Conservation (phyloP, 2,888 invertebrate genomes). For the Meta bourneti region DNA sequence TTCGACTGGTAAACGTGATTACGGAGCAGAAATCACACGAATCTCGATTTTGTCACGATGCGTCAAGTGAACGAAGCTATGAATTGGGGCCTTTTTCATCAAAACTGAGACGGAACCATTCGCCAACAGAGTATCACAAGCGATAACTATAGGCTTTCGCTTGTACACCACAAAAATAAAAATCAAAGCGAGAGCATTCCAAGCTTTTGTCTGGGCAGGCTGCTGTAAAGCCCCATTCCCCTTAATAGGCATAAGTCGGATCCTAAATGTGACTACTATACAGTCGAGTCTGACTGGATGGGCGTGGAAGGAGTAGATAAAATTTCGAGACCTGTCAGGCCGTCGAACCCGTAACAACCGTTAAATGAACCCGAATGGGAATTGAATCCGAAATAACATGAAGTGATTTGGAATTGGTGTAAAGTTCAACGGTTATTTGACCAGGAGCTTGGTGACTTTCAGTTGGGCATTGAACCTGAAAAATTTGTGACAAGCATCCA, state of each 20-base stretch:
- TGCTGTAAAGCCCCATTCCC: slow-evolving; percentile 15
- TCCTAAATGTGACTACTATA: not conserved
- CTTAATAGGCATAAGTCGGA: not conserved
- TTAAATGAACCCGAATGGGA: not conserved
- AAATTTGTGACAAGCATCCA: too few species aligned
- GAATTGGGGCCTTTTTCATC: slow-evolving; percentile 43
- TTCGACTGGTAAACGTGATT: slow-evolving; percentile 50
- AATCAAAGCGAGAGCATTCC: not conserved
- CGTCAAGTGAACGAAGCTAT: slow-evolving; percentile 21
- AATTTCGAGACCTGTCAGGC: not conserved
- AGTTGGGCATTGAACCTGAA: too few species aligned
- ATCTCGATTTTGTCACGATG: slow-evolving; percentile 51
- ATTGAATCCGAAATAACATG: too few species aligned
- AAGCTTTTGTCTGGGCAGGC: slow-evolving; percentile 13
- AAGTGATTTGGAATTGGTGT: too few species aligned
- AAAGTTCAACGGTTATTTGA: too few species aligned
- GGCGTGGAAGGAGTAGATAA: not conserved
- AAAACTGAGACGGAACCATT: slow-evolving; percentile 28
- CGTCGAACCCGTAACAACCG: not conserved
- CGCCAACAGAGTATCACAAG: slow-evolving; percentile 14
- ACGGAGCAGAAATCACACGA: slow-evolving; percentile 45
- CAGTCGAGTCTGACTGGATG: not conserved
- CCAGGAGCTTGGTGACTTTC: too few species aligned
- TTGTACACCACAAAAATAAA: not conserved
- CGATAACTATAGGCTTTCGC: slow-evolving; percentile 32